phyloP scores from a whole-genome alignment of 2,113 vertebrate species.

The Anser brachyrhynchus region DNA sequence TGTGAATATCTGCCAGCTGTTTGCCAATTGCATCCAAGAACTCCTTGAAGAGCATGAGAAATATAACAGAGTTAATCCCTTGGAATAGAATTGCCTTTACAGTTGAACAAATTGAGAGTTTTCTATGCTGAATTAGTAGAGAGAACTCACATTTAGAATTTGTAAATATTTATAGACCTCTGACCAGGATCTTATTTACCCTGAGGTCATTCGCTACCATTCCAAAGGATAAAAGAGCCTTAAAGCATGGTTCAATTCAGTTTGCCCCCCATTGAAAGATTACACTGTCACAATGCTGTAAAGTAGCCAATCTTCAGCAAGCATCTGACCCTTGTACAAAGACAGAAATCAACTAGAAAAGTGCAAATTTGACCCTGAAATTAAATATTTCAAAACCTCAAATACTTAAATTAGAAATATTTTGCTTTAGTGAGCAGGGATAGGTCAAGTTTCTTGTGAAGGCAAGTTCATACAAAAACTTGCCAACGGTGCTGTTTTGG shows the following conservation, averaged over 20 bases:
- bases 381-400: background rate
- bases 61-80: conserved; percentile 13
- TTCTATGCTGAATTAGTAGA: conserved; percentile 19
- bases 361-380: background rate
- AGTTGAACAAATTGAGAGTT: background rate
- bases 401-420: conserved; percentile 4
- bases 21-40: conserved; percentile 11
- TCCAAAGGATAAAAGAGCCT: background rate
- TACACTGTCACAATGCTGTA: background rate
- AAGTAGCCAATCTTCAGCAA: background rate
- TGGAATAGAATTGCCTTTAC: conserved; percentile 19
- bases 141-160: background rate
- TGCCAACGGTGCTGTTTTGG: background rate
- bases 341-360: background rate
- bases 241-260: background rate
- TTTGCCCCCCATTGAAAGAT: background rate
- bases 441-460: background rate
- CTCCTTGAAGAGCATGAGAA: conserved; percentile 24
- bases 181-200: background rate
- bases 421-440: background rate
- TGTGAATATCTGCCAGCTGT: conserved; percentile 18
- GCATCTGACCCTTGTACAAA: background rate
- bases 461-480: background rate
- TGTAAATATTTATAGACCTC: conserved; percentile 39
- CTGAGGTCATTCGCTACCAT: background rate